phyloP scores from a whole-genome alignment of 1,140 invertebrate genomes.

The Palaemon carinicauda region DNA sequence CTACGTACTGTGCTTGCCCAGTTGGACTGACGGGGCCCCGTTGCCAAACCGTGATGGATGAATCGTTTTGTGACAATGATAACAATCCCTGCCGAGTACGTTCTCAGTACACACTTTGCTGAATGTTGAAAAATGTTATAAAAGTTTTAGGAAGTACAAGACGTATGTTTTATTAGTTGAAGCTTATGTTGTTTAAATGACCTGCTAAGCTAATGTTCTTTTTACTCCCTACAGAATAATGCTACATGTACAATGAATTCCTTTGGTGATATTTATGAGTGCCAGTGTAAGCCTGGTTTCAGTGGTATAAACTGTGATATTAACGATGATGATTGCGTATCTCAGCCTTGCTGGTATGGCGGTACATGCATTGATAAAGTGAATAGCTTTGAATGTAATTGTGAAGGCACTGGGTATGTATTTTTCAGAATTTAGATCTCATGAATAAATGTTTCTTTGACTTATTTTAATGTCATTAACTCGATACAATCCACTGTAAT shows the following conservation, averaged over 20 bases:
- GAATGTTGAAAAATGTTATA: not conserved
- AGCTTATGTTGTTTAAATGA: not conserved
- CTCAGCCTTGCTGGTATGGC: slow-evolving; percentile 67
- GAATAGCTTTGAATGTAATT: slow-evolving; percentile 78
- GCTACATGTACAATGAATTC: slow-evolving; percentile 62
- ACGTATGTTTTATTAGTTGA: not conserved
- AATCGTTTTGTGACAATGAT: slow-evolving; percentile 92
- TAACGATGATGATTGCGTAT: slow-evolving; percentile 61
- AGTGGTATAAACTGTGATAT: slow-evolving; percentile 55
- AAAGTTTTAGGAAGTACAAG: not conserved
- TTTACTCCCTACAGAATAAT: slow-evolving; percentile 61
- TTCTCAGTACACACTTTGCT: slow-evolving; percentile 16
- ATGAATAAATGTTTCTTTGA: no score
- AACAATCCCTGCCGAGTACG: slow-evolving; percentile 94
- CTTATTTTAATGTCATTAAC: not conserved
- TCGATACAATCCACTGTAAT: not conserved
- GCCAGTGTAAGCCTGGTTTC: slow-evolving; percentile 64
- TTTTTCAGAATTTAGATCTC: not conserved
- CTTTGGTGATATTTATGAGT: slow-evolving; percentile 62
- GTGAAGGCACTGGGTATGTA: slow-evolving; percentile 70
- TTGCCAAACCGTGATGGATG: slow-evolving; percentile 86
- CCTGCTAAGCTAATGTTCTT: not conserved
- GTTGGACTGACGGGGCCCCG: slow-evolving; percentile 68
- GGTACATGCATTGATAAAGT: slow-evolving; percentile 68
- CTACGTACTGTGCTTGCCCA: slow-evolving; percentile 68